phyloP scores from a whole-genome alignment of 2,888 invertebrate genomes.

The Lumbricus terrestris region DNA sequence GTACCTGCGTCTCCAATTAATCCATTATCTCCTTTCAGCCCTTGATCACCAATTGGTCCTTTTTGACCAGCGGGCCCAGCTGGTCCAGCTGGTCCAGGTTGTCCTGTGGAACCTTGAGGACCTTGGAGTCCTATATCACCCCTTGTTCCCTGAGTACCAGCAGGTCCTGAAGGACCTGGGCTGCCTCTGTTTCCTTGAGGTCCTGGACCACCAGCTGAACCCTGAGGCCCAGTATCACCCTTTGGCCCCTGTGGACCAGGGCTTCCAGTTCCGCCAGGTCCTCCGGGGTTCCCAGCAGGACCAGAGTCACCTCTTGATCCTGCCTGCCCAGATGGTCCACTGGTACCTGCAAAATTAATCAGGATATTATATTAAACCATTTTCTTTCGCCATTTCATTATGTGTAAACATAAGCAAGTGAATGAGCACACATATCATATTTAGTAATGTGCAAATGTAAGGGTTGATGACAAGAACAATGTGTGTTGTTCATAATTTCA shows the following conservation, averaged over 20 bases:
- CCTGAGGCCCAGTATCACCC: constrained; percentile 35
- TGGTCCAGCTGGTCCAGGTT: constrained; percentile 34
- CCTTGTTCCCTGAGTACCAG: constrained; percentile 23
- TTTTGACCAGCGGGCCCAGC: constrained; percentile 23
- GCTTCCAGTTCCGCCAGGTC: constrained; percentile 45
- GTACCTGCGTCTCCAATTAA: constrained; percentile 29
- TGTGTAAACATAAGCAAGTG: not conserved
- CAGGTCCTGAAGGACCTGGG: constrained; percentile 41
- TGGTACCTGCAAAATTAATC: constrained; percentile 22
- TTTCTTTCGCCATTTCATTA: not conserved
- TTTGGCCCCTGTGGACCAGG: constrained; percentile 41
- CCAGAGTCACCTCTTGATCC: constrained; percentile 26
- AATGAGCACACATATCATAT: not conserved
- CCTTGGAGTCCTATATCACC: constrained; percentile 26
- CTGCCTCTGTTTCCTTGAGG: constrained; percentile 26
- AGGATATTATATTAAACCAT: not conserved
- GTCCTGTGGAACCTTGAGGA: constrained; percentile 29
- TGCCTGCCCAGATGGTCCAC: constrained; percentile 28
- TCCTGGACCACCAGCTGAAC: constrained; percentile 27
- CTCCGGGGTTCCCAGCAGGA: constrained; percentile 40
- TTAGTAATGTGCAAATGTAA: not conserved
- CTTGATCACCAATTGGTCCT: constrained; percentile 28
- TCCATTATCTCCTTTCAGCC: constrained; percentile 22
- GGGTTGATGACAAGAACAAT: not conserved
- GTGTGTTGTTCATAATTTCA: not conserved